A percentile compares a stretch with the other conserved stretches of the same genome.
Evolutionary conservation across 2,888 invertebrate genomes (phyloP).

Genomic region (Netelia fuscicornis): DNA sequence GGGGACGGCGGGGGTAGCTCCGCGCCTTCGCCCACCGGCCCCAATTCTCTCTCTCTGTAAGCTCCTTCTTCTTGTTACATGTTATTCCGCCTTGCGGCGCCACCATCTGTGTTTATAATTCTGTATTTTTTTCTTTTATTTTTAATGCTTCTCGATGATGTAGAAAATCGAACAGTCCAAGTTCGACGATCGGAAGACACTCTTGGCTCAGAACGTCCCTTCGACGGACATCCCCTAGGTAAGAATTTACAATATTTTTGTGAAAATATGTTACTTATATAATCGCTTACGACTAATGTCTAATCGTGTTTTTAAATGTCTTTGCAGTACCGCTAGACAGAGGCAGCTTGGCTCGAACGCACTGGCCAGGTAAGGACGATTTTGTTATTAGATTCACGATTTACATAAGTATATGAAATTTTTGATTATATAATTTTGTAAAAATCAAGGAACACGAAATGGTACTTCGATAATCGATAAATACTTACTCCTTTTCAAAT

Average conservation of each 20-base stretch:
- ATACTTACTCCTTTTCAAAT: no score
- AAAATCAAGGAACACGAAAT: no score
- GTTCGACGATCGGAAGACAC: conserved; percentile 90
- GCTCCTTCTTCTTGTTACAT: conserved; percentile 2
- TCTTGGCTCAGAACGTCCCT: conserved; percentile 95
- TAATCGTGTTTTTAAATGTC: conserved; percentile 33
- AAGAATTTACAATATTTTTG: conserved; percentile 74
- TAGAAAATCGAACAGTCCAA: conserved; percentile 87
- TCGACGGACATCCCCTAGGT: conserved; percentile 93
- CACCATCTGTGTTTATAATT: background rate
- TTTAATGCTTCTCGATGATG: background rate
- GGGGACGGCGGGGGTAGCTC: conserved; percentile 78
- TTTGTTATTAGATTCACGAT: background rate
- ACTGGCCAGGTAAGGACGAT: conserved; percentile 90
- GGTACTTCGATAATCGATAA: no score
- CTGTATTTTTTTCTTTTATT: background rate
- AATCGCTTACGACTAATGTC: conserved; percentile 82
- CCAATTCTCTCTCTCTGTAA: conserved; percentile 64
- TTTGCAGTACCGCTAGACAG: conserved; percentile 90
- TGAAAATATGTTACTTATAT: background rate
- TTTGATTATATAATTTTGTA: no score
- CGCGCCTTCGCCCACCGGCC: conserved; percentile 81
- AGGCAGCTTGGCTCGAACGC: conserved; percentile 93
- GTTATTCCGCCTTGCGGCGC: background rate
- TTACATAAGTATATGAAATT: no score